Evolutionary conservation across 2,888 invertebrate genomes (phyloP).

Genomic region (Apodemia duryi): DNA sequence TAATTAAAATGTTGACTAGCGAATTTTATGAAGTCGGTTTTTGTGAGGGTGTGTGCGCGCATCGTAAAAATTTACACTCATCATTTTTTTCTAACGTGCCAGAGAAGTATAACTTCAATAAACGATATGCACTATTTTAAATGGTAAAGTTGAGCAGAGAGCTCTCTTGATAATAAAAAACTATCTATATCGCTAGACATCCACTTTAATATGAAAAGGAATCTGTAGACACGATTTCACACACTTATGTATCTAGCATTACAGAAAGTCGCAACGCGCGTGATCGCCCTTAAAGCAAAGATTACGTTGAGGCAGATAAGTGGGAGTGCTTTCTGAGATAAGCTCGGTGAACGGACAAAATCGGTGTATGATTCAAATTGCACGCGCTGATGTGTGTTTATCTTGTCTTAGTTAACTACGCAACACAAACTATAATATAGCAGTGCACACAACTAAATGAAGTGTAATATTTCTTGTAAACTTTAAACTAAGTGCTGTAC

Average conservation of each 20-base stretch:
- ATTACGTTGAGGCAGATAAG: constrained; percentile 47
- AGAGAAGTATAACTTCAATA: too few relatives aligned
- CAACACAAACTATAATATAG: constrained; percentile 15
- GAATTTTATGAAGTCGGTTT: too few relatives aligned
- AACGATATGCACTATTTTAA: too few relatives aligned
- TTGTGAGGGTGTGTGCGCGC: too few relatives aligned
- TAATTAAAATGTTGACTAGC: too few relatives aligned
- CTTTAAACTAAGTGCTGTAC: constrained; percentile 6
- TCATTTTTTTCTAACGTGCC: too few relatives aligned
- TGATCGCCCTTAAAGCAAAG: constrained; percentile 41
- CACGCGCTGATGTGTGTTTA: constrained; percentile 32
- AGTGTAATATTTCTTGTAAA: constrained; percentile 12
- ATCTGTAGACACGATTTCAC: background rate
- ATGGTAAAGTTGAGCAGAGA: too few relatives aligned
- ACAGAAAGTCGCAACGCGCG: constrained; percentile 22
- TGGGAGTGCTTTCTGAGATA: constrained; percentile 61
- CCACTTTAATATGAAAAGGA: too few relatives aligned
- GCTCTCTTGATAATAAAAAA: too few relatives aligned
- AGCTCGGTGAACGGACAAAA: constrained; percentile 43
- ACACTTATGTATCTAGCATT: background rate
- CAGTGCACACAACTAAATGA: constrained; percentile 11
- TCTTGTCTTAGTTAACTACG: constrained; percentile 25
- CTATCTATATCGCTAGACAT: too few relatives aligned
- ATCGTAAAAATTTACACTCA: too few relatives aligned
- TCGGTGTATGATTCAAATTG: constrained; percentile 57